Evolutionary conservation across 2,113 vertebrate genomes (phyloP).

Genomic region (Chloropsis cyanopogon): DNA sequence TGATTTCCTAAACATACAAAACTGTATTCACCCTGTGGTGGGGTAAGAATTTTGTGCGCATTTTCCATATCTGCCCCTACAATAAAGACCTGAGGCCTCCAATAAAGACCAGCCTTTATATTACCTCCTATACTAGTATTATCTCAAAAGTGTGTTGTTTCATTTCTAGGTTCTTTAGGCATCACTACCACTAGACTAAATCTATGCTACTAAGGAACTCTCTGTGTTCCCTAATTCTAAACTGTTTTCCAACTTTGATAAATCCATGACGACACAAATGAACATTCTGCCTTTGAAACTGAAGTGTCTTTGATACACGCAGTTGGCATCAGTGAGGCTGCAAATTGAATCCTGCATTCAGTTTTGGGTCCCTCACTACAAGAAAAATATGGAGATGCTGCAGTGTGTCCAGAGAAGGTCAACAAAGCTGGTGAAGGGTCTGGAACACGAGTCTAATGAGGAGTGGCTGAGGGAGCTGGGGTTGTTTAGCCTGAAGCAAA

Average conservation of each 20-base stretch:
- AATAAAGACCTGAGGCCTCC: not conserved
- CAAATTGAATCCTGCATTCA: fast-evolving
- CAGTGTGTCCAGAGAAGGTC: not conserved
- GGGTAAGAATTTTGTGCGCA: too few relatives aligned
- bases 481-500: not conserved
- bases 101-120: not conserved
- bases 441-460: not conserved
- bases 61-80: not conserved
- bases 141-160: not conserved
- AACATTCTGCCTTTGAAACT: not conserved
- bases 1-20: not conserved
- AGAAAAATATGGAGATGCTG: not conserved
- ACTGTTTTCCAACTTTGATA: not conserved
- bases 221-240: not conserved
- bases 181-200: not conserved
- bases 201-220: not conserved
- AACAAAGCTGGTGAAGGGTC: not conserved
- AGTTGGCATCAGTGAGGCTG: fast-evolving
- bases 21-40: not conserved
- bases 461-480: not conserved
- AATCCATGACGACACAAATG: not conserved
- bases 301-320: not conserved
- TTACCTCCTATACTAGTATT: not conserved
- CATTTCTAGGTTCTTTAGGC: not conserved
- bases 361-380: fast-evolving